A percentile compares a stretch with the other conserved stretches of the same genome.
Evolutionary conservation across 2,113 vertebrate species (phyloP).

Genomic region (Ictalurus punctatus): DNA sequence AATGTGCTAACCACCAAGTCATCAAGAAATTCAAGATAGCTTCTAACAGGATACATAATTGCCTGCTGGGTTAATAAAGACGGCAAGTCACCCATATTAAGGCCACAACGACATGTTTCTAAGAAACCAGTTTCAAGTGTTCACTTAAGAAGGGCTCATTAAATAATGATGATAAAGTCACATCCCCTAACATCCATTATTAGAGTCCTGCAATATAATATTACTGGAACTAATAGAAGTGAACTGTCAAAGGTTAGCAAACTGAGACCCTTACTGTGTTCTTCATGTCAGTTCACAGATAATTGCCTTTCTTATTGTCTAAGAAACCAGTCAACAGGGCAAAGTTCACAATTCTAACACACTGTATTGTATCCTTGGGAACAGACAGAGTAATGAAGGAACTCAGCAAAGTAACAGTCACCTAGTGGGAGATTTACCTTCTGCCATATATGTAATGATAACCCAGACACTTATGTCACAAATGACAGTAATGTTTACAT

Average conservation of each 20-base stretch:
- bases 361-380: conserved; percentile 64
- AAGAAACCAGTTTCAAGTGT: conserved; percentile 42
- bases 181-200: conserved; percentile 49
- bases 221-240: conserved; percentile 53
- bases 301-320: conserved; percentile 71
- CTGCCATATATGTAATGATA: neutral
- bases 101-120: conserved; percentile 26
- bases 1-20: too few species aligned
- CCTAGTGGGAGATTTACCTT: neutral
- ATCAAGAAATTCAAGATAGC: conserved; percentile 18
- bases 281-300: conserved; percentile 54
- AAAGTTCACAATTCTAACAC: conserved; percentile 57
- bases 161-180: conserved; percentile 55
- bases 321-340: conserved; percentile 65
- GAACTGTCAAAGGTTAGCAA: conserved; percentile 53
- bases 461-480: neutral
- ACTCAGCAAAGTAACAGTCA: conserved; percentile 37
- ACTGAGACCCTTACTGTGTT: conserved; percentile 36
- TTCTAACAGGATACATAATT: conserved; percentile 25
- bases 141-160: conserved; percentile 48
- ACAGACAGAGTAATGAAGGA: conserved; percentile 45
- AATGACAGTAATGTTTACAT: neutral
- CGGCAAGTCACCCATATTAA: conserved; percentile 33
- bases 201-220: conserved; percentile 52
- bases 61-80: conserved; percentile 21